Base-by-base conservation (phyloP, 2,888 invertebrate species). In the Cryptus armator region DNA sequence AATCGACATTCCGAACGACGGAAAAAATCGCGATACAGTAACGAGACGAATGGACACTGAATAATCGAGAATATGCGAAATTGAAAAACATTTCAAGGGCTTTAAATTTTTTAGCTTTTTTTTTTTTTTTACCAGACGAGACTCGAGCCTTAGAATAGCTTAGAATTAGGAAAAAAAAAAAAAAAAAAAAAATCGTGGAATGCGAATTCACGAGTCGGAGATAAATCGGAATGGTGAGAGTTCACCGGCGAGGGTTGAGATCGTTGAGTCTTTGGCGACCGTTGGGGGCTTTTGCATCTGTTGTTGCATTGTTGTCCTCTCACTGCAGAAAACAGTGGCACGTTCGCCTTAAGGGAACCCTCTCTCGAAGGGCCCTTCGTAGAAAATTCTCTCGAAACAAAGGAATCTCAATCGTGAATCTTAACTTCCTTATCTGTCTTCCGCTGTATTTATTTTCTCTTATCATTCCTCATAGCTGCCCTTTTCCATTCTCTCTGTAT, bases 341-440 rank as follows among this genome's bases (percentile, higher is more conserved):
- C 64, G 48, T 48, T 79, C 71, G 14, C 14, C 59, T 75, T 68
- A 76, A 81, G 77, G 74, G 76, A 72, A 51, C 29, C 51, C 64
- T 51, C 53, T 68, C 56, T 19, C 19, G 51, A 1, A 9, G 37
- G 32, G 6, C 72, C 85, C 72, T 80, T 68, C 68, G 77, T 51
- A 86, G 76, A 83, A 81, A 81, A 77, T 83, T 83, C 83, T 80
- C 82, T 64, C 66, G 68, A 82, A 85, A 85, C 85, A 85, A 85
- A 82, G 84, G 87, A 84, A 87, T 87, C 87, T 84, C 78, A 78
- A 75, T 87, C 87, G 87, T 87, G 87, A 86, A 87, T 87, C 87
- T 84, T 68, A 81, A 80, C 79, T 79, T 75, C 71, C 79, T 83
- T 81, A 83, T 83, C 83, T 80, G 19, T 53, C 78, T 76, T 67